These are phyloP conservation scores for Drosophila greeni DNA, from an alignment of 2,888 invertebrate species.

Conservation along the genomic window DNA sequence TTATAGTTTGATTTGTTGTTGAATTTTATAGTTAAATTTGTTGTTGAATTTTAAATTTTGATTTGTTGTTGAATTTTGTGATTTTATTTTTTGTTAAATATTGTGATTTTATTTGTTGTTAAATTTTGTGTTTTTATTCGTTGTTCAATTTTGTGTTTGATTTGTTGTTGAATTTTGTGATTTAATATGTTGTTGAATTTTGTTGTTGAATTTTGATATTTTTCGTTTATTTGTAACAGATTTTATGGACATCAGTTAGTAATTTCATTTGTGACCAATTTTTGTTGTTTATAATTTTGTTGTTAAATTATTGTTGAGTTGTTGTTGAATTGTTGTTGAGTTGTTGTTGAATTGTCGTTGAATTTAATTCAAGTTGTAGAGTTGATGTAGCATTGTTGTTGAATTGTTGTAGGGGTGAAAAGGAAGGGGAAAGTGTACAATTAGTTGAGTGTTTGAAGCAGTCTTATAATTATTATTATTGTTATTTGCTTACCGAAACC, in stretches of 20 bases:
- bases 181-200: not conserved
- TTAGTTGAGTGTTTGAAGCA: constrained; percentile 45
- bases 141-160: not conserved
- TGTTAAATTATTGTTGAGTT: not conserved
- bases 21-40: constrained; percentile 1
- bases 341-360: constrained; percentile 1
- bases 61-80: no score
- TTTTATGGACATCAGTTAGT: not conserved
- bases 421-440: constrained; percentile 45
- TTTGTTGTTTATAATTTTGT: constrained; percentile 2
- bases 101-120: no score
- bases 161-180: constrained; percentile 10
- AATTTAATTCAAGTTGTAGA: not conserved
- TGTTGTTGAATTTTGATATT: constrained; percentile 1
- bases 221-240: not conserved
- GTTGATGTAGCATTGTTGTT: constrained; percentile 6
- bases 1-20: constrained; percentile 10
- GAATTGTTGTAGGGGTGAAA: constrained; percentile 20
- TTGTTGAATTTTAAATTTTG: no score
- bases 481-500: not conserved
- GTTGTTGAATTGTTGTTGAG: not conserved
- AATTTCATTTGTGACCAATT: not conserved
- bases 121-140: not conserved
- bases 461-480: not conserved
- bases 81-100: no score